Base-by-base conservation (phyloP, 2,113 vertebrate genomes). In the Ancistrus triradiatus region DNA sequence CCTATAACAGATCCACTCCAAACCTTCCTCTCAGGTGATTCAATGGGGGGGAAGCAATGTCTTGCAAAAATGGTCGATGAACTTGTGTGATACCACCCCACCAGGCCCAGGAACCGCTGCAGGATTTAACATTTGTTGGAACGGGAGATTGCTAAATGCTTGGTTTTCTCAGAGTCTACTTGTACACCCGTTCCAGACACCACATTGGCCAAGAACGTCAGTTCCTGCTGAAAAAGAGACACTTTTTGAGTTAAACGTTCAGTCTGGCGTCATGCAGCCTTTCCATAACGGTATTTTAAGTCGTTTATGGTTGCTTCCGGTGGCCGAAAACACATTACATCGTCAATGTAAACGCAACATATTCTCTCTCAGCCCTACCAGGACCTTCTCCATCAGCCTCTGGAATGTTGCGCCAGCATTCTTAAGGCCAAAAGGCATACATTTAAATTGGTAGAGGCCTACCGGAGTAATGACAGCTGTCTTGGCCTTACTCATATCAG, bases 341-440 rank as follows among this genome's bases (percentile, higher is more conserved):
- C 62, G 24, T 44, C 50, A 4, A 64, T 42, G 14, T 43, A 63
- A 8, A 63, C 24, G 5, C 52, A 53, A 9, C 48, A 42, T 5
- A 38, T 38, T 38, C 35, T n/a, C 38, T n/a, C n/a, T n/a, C n/a
- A n/a, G n/a, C n/a, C n/a, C n/a, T n/a, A n/a, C 38, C 3, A 31
- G 27, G 3, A 42, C 47, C 13, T 13, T 24, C 24, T 63, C 49
- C 49, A 33, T 53, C 24, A 63, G 7, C 22, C 33, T 27, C 9
- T 51, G 35, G 7, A 63, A 63, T 6, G 60, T 63, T 4, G 48
- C 60, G 2, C 48, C 50, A 2, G 28, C 40, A 35, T 65, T 65
- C 24, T 33, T 44, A 0, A 46, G 27, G 2, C 62, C 28, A 33
- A 65, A 65, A n/a, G 51, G 19, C 63, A 56, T 66, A n/a, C 25